phyloP scores from a whole-genome alignment of 1,140 invertebrate species.

The Whitmania pigra region DNA sequence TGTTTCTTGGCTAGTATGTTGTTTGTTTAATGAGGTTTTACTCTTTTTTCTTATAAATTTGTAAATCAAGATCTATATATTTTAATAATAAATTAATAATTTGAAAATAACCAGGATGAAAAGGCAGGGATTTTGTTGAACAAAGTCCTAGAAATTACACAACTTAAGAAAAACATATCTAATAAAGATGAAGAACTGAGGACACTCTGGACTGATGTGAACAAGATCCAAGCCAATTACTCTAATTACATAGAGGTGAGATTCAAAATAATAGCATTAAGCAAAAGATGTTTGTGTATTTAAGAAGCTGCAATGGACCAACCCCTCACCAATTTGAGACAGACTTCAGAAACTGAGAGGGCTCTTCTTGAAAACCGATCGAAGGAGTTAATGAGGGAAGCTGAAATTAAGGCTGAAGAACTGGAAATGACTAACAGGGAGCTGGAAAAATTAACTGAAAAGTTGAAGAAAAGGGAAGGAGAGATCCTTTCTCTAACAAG shows the following conservation, averaged over 20 bases:
- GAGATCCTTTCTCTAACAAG: neutral
- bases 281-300: neutral
- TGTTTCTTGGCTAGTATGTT: neutral
- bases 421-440: neutral
- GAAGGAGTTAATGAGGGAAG: neutral
- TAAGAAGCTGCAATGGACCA: neutral
- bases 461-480: slow-evolving; percentile 5
- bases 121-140: neutral
- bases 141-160: neutral
- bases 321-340: neutral
- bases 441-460: neutral
- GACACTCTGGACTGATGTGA: slow-evolving; percentile 9
- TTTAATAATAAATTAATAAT: no score
- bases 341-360: neutral
- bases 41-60: no score
- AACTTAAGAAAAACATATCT: slow-evolving; percentile 4
- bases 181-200: slow-evolving; percentile 2
- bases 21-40: no score
- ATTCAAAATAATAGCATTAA: neutral
- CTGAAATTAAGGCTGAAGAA: neutral
- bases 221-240: slow-evolving; percentile 4
- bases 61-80: no score
- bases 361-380: neutral
- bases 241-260: slow-evolving; percentile 6
- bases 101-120: slow-evolving; percentile 7